These are phyloP conservation scores for Rhyacophila evoluta DNA, from an alignment of 2,888 invertebrate genomes.

Conservation along the genomic window DNA sequence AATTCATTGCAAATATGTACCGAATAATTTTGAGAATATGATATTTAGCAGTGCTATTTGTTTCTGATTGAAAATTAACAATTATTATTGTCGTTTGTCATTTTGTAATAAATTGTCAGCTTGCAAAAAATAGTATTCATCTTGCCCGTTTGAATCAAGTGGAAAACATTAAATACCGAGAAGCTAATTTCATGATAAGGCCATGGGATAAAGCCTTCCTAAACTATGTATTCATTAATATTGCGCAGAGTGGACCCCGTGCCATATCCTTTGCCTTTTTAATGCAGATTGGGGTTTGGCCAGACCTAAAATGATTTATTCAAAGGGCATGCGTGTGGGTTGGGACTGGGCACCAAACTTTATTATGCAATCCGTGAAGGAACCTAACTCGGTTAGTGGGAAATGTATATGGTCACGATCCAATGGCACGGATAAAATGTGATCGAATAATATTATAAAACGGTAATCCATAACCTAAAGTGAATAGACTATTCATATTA, in stretches of 20 bases:
- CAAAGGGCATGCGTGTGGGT: conserved; percentile 43
- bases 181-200: neutral
- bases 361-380: conserved; percentile 49
- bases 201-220: neutral
- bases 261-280: conserved; percentile 17
- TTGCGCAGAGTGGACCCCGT: neutral
- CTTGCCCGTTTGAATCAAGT: no score
- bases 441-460: neutral
- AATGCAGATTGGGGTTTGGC: conserved; percentile 28
- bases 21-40: neutral
- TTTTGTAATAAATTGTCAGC: neutral
- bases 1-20: no score
- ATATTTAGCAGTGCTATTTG: neutral
- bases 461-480: neutral
- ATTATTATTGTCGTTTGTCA: neutral
- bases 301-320: conserved; percentile 49
- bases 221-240: neutral
- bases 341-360: conserved; percentile 37
- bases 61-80: neutral
- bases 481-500: no score
- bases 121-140: neutral
- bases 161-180: neutral
- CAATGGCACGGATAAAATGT: conserved; percentile 11
- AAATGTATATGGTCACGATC: neutral
- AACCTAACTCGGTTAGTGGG: conserved; percentile 43